Conservation (phyloP, 2,888 invertebrate genomes). For the Phrixothrix hirtus region DNA sequence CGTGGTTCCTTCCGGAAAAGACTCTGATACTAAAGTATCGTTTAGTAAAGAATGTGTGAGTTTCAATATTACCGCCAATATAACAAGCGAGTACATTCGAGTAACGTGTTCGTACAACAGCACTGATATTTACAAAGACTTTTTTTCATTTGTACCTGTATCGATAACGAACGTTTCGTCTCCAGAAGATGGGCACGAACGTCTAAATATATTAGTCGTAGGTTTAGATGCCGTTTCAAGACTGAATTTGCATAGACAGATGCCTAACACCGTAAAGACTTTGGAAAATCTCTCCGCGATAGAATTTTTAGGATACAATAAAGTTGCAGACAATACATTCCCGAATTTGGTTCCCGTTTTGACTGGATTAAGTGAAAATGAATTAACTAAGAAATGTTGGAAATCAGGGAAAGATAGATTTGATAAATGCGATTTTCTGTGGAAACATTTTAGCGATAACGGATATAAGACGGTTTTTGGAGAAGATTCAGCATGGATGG, state of each 20-base stretch:
- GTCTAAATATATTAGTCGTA: conserved; percentile 73
- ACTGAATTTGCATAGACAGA: conserved; percentile 80
- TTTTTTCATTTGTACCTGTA: conserved; percentile 65
- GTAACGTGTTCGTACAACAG: conserved; percentile 64
- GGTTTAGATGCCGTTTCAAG: conserved; percentile 87
- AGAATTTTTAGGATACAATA: conserved; percentile 87
- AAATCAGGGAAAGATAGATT: conserved; percentile 59
- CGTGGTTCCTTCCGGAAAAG: conserved; percentile 56
- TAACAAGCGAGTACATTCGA: conserved; percentile 68
- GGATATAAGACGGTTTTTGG: conserved; percentile 80
- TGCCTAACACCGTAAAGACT: conserved; percentile 72
- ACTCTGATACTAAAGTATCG: conserved; percentile 58
- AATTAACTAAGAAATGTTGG: conserved; percentile 69
- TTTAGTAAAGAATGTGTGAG: conserved; percentile 58
- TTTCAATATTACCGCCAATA: conserved; percentile 57
- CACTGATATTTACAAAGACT: conserved; percentile 66
- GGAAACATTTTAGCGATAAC: conserved; percentile 74
- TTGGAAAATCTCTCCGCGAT: conserved; percentile 65
- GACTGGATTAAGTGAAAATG: conserved; percentile 69
- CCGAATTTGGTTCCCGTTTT: conserved; percentile 85
- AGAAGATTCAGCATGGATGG: conserved; percentile 80
- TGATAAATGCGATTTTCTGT: conserved; percentile 81
- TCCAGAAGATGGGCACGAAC: neutral
- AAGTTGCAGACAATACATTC: conserved; percentile 93
- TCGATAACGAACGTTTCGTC: neutral